Evolutionary conservation across 2,797 vertebrate genomes (phyloP), one percentile per base, ranked within the genome.

Genomic region (Linurgus olivaceus): DNA sequence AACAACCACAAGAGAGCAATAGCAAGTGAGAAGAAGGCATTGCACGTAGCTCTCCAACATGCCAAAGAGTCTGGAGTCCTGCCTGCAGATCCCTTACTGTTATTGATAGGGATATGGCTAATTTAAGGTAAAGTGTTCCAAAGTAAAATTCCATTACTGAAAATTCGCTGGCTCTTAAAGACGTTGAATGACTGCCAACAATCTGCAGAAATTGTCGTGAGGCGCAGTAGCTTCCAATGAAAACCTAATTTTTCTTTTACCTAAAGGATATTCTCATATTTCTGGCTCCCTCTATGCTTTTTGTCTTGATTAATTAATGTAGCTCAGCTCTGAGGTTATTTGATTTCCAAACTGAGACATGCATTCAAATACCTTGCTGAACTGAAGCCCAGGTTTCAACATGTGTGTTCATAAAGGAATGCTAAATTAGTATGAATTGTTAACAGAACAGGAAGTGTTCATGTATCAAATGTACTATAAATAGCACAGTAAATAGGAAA

Each of bases 141-240:
- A 94, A 95, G 57, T 61, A 73, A 94, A 95, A 95, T 92, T 93
- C 92, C 67, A 79, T 90, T 89, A 79, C 75, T 85, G 78, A 92
- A 93, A 92, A 89, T 55, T 33, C 35, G 2, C 78, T 94, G 78
- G 38, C 68, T 73, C 92, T 91, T 58, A 82, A 44, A 82, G 58
- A 15, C 44, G 89, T 89, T n/a, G 67, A 72, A 50, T 2, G 2
- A 19, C 65, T 80, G 90, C 86, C 94, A 95, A 51, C 20, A 51
- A 62, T 77, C 78, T 83, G 72, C 67, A 92, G 90, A 93, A 94
- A 92, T 62, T 89, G 54, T 83, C 1, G 1, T 72, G 72, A 85
- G 31, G 52, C 74, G 88, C 50, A 45, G 65, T 44, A 89, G 75
- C 58, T 87, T 96, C 92, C 90, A 96, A 80, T 31, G 7, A 91